These are phyloP conservation scores for Drosophila acutilabella DNA, from an alignment of 2,888 invertebrate genomes.

Conservation along the genomic window DNA sequence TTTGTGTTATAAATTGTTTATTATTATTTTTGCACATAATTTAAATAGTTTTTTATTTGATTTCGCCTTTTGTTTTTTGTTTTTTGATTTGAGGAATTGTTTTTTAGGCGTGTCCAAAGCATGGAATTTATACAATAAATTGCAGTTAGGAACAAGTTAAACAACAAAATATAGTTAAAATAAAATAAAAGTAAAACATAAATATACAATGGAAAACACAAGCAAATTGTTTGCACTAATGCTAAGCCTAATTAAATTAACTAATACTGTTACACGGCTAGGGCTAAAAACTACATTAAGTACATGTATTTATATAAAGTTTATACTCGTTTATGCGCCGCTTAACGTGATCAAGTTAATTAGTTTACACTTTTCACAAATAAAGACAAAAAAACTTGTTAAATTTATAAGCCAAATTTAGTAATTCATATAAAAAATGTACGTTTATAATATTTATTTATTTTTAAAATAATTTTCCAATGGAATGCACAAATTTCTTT, in stretches of 20 bases:
- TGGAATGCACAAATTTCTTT: constrained; percentile 26
- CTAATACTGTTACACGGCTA: constrained; percentile 76
- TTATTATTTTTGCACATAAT: constrained; percentile 78
- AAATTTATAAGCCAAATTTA: background rate
- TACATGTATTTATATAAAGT: constrained; percentile 37
- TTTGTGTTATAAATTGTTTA: constrained; percentile 79
- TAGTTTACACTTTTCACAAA: background rate
- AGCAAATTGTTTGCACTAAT: constrained; percentile 56
- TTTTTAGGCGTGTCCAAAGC: constrained; percentile 52
- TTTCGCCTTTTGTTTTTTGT: constrained; percentile 27
- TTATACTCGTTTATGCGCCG: constrained; percentile 26
- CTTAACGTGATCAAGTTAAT: constrained; percentile 8
- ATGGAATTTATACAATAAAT: constrained; percentile 69
- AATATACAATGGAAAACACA: constrained; percentile 39
- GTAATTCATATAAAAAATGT: background rate
- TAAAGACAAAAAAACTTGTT: background rate
- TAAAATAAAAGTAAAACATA: constrained; percentile 17
- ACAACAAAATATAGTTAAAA: constrained; percentile 40
- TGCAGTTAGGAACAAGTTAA: constrained; percentile 71
- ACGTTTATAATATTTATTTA: background rate
- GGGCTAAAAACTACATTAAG: constrained; percentile 50
- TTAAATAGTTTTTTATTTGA: constrained; percentile 60
- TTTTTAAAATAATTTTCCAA: background rate
- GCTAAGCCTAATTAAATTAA: constrained; percentile 76
- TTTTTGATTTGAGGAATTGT: constrained; percentile 29